phyloP scores from a whole-genome alignment of 1,140 invertebrate species.

The Drosophila ogumai region DNA sequence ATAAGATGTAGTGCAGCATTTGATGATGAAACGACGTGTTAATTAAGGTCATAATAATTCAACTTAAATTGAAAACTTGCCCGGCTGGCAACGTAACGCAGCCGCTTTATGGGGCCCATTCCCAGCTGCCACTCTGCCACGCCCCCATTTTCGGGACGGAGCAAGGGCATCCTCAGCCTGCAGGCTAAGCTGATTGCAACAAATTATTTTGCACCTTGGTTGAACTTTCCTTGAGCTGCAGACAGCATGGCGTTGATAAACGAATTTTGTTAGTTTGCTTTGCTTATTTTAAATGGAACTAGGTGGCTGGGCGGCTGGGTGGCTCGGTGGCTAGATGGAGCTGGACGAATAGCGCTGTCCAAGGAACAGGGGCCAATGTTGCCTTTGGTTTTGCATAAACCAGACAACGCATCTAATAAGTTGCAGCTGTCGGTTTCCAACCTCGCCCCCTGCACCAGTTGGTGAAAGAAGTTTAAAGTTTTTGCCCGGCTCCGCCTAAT shows the following conservation, averaged over 20 bases:
- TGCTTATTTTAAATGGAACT: slow-evolving; percentile 77
- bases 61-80: slow-evolving; percentile 83
- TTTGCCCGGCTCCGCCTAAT: slow-evolving; percentile 47
- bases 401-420: slow-evolving; percentile 70
- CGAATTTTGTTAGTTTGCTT: slow-evolving; percentile 82
- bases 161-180: slow-evolving; percentile 43
- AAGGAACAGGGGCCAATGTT: slow-evolving; percentile 58
- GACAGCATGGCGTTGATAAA: slow-evolving; percentile 80
- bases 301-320: slow-evolving; percentile 21
- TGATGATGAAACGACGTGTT: slow-evolving; percentile 83
- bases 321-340: not conserved
- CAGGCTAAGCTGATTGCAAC: slow-evolving; percentile 81
- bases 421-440: slow-evolving; percentile 70
- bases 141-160: slow-evolving; percentile 4
- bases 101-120: slow-evolving; percentile 5
- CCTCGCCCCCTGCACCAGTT: slow-evolving; percentile 7
- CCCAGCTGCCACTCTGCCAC: slow-evolving; percentile 7
- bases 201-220: slow-evolving; percentile 82
- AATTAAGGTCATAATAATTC: slow-evolving; percentile 84
- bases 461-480: slow-evolving; percentile 48
- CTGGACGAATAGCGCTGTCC: slow-evolving; percentile 1
- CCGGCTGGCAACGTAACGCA: slow-evolving; percentile 26
- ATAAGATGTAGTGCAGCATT: slow-evolving; percentile 79
- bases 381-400: slow-evolving; percentile 76
- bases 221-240: slow-evolving; percentile 79